Percentiles rank a stretch among this genome's conserved stretches.
Evolutionary conservation across 2,888 invertebrate species (phyloP).

Genomic region (Sarcophaga subvicina): DNA sequence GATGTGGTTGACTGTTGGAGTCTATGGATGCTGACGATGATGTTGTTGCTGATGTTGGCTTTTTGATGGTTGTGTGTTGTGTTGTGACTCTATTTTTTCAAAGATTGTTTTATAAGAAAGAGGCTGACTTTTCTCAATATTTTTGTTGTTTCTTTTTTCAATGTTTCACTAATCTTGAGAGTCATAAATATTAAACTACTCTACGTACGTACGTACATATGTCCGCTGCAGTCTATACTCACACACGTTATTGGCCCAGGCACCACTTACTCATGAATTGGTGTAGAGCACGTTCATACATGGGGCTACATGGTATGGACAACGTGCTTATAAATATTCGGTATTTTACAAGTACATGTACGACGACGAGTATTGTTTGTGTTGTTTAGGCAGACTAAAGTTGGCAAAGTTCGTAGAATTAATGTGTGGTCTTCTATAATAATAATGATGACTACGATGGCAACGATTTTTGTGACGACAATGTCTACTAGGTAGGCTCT

Average conservation of each 20-base stretch:
- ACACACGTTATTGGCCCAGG: not conserved
- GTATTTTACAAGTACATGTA: not conserved
- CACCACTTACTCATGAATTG: not conserved
- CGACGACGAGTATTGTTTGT: not conserved
- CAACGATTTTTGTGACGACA: not conserved
- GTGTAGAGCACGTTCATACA: not conserved
- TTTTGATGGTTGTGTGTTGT: not conserved
- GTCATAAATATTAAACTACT: conserved; percentile 67
- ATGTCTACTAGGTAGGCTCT: not conserved
- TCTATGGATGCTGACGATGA: not conserved
- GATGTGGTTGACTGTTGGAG: not conserved
- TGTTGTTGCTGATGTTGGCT: not conserved
- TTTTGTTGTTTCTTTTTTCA: not conserved
- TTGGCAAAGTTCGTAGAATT: conserved; percentile 71
- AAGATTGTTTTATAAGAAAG: conserved; percentile 34
- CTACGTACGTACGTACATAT: not conserved
- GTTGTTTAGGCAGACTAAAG: conserved; percentile 49
- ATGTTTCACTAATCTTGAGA: conserved; percentile 44
- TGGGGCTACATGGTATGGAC: not conserved
- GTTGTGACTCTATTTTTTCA: conserved; percentile 17
- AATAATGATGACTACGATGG: conserved; percentile 42
- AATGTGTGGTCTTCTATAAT: conserved; percentile 70
- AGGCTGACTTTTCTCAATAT: not conserved
- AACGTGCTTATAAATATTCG: conserved; percentile 36
- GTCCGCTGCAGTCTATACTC: too few relatives aligned